Conservation (phyloP, 2,888 invertebrate species). For the Aricia artaxerxes region DNA sequence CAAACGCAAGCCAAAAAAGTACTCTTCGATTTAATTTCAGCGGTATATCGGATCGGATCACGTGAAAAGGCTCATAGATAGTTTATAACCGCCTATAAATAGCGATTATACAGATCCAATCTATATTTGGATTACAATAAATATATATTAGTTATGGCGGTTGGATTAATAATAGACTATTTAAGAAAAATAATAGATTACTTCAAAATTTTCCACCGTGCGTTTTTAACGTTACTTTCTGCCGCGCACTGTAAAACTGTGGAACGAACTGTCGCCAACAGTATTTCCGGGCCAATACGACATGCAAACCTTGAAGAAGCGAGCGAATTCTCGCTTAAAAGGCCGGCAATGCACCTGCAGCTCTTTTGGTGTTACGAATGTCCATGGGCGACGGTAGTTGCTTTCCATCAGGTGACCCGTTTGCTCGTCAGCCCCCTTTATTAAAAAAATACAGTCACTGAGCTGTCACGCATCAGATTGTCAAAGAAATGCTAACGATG, state of each 20-base stretch:
- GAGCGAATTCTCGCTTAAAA: too few species aligned
- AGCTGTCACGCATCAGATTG: neutral
- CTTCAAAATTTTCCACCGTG: neutral
- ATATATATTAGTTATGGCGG: slow-evolving; percentile 14
- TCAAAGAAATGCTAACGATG: neutral
- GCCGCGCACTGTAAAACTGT: too few species aligned
- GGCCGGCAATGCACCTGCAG: too few species aligned
- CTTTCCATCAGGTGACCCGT: too few species aligned
- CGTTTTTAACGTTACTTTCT: neutral
- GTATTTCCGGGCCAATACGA: too few species aligned
- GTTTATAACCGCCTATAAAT: neutral
- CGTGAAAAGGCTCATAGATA: neutral
- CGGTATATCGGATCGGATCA: neutral
- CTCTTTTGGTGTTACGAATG: too few species aligned
- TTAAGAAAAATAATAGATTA: neutral
- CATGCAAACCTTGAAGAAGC: too few species aligned
- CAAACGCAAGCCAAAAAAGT: too few species aligned
- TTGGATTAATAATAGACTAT: neutral
- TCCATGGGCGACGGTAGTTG: too few species aligned
- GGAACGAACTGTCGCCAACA: too few species aligned
- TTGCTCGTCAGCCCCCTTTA: too few species aligned
- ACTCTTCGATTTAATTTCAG: too few species aligned
- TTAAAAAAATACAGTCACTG: neutral
- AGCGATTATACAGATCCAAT: neutral
- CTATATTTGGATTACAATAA: slow-evolving; percentile 12